These are phyloP conservation scores for Calyptomena viridis DNA, from an alignment of 2,113 vertebrate species.

Conservation along the genomic window DNA sequence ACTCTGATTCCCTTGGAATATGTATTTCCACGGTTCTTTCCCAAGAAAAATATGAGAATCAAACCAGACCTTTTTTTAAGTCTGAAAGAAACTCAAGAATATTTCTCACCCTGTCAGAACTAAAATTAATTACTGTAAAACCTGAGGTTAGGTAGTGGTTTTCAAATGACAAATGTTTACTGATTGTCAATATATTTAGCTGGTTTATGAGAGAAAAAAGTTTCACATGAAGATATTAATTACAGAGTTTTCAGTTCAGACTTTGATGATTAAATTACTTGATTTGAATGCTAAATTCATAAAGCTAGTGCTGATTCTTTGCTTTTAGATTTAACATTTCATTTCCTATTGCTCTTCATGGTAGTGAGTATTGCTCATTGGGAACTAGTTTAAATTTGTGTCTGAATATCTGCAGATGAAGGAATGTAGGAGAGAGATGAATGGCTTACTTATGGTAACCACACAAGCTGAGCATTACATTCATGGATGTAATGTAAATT, in stretches of 20 bases:
- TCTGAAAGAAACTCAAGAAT: not conserved
- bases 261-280: not conserved
- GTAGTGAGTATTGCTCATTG: not conserved
- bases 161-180: not conserved
- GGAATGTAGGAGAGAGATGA: not conserved
- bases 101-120: not conserved
- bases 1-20: not conserved
- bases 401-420: not conserved
- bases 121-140: not conserved
- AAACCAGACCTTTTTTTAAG: not conserved
- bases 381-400: not conserved
- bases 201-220: not conserved
- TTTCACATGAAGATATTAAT: not conserved
- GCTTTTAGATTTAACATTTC: not conserved
- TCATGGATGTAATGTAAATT: not conserved
- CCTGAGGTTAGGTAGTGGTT: not conserved
- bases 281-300: conserved; percentile 12
- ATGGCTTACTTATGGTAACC: not conserved
- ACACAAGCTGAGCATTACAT: not conserved
- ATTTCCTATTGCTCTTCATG: not conserved
- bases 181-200: not conserved
- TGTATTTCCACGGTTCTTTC: not conserved
- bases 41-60: not conserved
- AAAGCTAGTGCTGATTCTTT: not conserved
- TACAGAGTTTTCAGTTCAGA: not conserved